Conservation (phyloP, 2,113 vertebrate species). For the Aptenodytes forsteri region DNA sequence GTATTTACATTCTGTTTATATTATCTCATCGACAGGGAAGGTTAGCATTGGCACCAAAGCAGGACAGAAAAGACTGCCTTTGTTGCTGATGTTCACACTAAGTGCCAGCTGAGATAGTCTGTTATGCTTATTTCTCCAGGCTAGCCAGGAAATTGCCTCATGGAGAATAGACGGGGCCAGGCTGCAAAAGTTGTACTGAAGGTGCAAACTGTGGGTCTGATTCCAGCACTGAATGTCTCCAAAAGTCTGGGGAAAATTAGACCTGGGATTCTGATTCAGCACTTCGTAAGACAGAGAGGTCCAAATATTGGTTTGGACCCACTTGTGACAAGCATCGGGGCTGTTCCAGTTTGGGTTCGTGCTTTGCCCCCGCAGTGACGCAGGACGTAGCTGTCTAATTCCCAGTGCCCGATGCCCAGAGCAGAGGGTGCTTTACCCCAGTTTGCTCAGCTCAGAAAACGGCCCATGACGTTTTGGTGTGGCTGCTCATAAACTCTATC, state of each 20-base stretch:
- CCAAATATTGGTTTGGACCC: neutral
- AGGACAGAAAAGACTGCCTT: constrained; percentile 43
- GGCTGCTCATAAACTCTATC: neutral
- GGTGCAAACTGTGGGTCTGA: neutral
- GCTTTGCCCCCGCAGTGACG: neutral
- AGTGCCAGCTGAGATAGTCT: constrained; percentile 48
- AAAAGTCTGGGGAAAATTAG: neutral
- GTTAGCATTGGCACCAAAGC: constrained; percentile 12
- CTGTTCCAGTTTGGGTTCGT: neutral
- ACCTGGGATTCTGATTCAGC: constrained; percentile 53
- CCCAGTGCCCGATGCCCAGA: neutral
- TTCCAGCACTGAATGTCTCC: constrained; percentile 25
- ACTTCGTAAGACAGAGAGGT: neutral
- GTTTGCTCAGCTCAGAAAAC: neutral
- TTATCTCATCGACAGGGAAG: constrained; percentile 23
- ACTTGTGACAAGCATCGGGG: rapidly evolving
- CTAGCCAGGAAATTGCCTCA: constrained; percentile 67
- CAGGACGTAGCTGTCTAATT: neutral
- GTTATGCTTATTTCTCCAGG: constrained; percentile 50
- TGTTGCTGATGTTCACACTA: neutral
- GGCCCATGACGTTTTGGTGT: rapidly evolving
- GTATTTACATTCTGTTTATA: constrained; percentile 65
- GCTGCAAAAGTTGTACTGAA: neutral
- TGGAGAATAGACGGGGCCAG: neutral
- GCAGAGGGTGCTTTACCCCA: neutral